These are phyloP conservation scores for Rostratula benghalensis DNA, from an alignment of 2,113 vertebrate genomes.

Conservation along the genomic window DNA sequence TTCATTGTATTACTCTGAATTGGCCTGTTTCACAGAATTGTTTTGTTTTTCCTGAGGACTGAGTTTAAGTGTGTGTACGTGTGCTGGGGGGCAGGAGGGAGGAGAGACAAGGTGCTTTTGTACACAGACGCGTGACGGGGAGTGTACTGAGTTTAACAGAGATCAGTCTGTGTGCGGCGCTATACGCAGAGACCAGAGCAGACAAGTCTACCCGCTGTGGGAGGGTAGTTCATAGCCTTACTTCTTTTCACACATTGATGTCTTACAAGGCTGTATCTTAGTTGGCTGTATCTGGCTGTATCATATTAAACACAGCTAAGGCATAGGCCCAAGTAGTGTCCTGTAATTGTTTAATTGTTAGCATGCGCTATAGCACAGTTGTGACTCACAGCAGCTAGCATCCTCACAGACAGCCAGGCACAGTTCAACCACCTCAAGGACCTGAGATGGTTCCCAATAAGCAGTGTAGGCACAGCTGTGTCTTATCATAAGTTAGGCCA, in stretches of 20 bases:
- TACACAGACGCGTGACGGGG: neutral
- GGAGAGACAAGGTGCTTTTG: neutral
- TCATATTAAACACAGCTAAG: neutral
- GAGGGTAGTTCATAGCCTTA: neutral
- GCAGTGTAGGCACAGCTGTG: neutral
- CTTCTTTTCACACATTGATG: neutral
- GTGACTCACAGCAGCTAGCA: accelerated
- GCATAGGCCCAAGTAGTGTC: neutral
- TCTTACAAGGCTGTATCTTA: neutral
- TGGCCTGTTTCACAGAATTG: slow-evolving; percentile 63
- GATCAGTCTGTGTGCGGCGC: neutral
- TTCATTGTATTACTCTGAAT: slow-evolving; percentile 66
- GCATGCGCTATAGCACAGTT: neutral
- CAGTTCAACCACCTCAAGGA: neutral
- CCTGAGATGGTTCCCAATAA: accelerated
- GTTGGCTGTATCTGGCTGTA: neutral
- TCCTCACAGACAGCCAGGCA: neutral
- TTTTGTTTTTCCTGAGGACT: slow-evolving; percentile 53
- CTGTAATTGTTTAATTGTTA: neutral
- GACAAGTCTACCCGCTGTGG: neutral
- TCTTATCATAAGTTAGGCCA: neutral
- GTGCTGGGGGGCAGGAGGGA: neutral
- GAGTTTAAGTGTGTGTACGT: neutral
- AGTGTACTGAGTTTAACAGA: neutral
- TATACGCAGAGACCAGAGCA: neutral